These are phyloP conservation scores for Timema podura DNA, from an alignment of 2,888 invertebrate species.

Conservation along the genomic window DNA sequence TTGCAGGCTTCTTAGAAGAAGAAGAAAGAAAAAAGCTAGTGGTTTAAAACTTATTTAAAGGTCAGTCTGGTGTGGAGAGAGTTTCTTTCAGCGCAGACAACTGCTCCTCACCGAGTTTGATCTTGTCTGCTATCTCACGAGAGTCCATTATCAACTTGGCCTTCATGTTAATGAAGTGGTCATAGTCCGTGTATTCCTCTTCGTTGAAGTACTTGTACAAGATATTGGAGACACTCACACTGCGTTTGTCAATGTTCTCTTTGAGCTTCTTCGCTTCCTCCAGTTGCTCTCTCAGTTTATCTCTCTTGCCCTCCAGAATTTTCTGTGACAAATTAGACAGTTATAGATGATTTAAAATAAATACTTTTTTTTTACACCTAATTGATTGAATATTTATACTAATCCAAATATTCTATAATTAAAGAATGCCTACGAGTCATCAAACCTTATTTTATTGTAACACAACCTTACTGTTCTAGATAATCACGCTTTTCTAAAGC, in stretches of 20 bases:
- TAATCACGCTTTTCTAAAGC: no score
- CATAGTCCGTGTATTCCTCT: slow-evolving; percentile 74
- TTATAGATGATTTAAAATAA: no score
- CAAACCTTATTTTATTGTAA: no score
- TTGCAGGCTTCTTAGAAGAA: slow-evolving; percentile 2
- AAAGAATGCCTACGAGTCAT: no score
- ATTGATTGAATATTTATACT: no score
- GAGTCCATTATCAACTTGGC: slow-evolving; percentile 78
- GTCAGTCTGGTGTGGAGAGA: slow-evolving; percentile 34
- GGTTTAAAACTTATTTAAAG: background rate
- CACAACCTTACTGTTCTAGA: no score
- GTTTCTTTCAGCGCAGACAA: slow-evolving; percentile 66
- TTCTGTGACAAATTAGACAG: slow-evolving; percentile 49
- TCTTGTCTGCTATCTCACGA: slow-evolving; percentile 77
- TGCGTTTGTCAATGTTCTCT: slow-evolving; percentile 73
- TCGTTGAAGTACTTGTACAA: slow-evolving; percentile 66
- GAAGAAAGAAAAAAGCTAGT: slow-evolving; percentile 7
- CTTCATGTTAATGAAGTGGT: slow-evolving; percentile 83
- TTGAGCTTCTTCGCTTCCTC: slow-evolving; percentile 80
- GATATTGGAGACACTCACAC: slow-evolving; percentile 64
- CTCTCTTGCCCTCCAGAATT: slow-evolving; percentile 67
- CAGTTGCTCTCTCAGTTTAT: slow-evolving; percentile 70
- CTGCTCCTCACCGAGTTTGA: slow-evolving; percentile 77
- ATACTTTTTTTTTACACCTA: no score
- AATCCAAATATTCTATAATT: no score